A percentile compares a stretch with the other conserved stretches of the same genome.
Conservation (phyloP, 2,888 invertebrate genomes). For the Allygus modestus region DNA sequence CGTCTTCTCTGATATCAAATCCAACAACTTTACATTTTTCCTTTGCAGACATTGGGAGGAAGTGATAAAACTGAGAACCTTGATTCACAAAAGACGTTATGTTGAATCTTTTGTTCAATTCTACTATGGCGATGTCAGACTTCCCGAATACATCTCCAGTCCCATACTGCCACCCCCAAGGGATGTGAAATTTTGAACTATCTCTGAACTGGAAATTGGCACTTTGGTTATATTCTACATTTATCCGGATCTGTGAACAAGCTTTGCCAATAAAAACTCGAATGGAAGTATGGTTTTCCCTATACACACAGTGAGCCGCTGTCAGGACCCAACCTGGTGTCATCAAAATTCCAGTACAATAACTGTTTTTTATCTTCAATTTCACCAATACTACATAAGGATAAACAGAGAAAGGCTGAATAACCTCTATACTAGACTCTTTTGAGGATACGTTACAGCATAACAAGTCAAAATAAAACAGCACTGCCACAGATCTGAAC, state of each 20-base stretch:
- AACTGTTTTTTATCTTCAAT: neutral
- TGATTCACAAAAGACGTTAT: neutral
- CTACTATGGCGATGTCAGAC: constrained; percentile 3
- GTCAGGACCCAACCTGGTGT: constrained; percentile 20
- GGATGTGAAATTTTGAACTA: constrained; percentile 1
- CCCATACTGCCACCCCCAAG: neutral
- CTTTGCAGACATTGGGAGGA: neutral
- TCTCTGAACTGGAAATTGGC: neutral
- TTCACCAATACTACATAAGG: constrained; percentile 30
- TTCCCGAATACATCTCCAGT: neutral
- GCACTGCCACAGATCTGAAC: constrained; percentile 8
- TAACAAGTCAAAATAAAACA: constrained; percentile 1
- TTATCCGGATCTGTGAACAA: neutral
- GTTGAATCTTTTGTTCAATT: constrained; percentile 16
- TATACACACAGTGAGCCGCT: constrained; percentile 7
- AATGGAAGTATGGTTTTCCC: neutral
- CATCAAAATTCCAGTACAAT: constrained; percentile 32
- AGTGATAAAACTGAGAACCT: neutral
- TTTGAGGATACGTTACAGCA: neutral
- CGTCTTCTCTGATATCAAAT: neutral
- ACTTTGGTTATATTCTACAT: neutral
- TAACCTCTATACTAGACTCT: neutral
- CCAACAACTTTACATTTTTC: constrained; percentile 26
- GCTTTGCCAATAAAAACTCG: neutral
- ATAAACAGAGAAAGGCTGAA: neutral